A percentile compares a stretch with the other conserved stretches of the same genome.
Evolutionary conservation across 1,140 invertebrate species (phyloP).

Genomic region (Eurosta solidaginis): DNA sequence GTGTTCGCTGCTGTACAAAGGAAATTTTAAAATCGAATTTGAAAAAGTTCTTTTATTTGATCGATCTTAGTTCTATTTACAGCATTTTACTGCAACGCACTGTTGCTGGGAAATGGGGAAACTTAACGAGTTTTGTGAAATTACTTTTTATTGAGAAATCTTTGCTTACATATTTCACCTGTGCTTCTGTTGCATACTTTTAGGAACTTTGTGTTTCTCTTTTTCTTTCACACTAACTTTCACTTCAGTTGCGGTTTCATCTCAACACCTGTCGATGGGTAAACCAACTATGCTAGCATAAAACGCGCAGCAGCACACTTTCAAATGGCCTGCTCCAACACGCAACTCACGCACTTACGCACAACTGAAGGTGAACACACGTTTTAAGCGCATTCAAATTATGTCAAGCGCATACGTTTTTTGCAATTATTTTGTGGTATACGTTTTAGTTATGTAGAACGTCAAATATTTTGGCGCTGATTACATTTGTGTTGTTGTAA

Average conservation of each 20-base stretch:
- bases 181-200: not conserved
- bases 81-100: too few relatives aligned
- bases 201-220: not conserved
- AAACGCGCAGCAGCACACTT: not conserved
- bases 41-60: too few relatives aligned
- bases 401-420: slow-evolving; percentile 1
- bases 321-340: not conserved
- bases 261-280: not conserved
- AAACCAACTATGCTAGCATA: not conserved
- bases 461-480: not conserved
- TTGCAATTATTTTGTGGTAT: not conserved
- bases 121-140: not conserved
- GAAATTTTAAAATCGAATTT: too few relatives aligned
- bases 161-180: too few relatives aligned
- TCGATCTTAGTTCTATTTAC: too few relatives aligned
- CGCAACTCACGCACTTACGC: not conserved
- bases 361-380: not conserved
- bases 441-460: not conserved
- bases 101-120: too few relatives aligned
- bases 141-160: too few relatives aligned
- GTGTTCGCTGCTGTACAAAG: too few relatives aligned
- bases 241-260: slow-evolving; percentile 1
- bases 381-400: slow-evolving; percentile 4
- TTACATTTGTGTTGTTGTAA: not conserved
- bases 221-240: not conserved